phyloP scores from a whole-genome alignment of 2,888 invertebrate species.

The Dromius quadrimaculatus region DNA sequence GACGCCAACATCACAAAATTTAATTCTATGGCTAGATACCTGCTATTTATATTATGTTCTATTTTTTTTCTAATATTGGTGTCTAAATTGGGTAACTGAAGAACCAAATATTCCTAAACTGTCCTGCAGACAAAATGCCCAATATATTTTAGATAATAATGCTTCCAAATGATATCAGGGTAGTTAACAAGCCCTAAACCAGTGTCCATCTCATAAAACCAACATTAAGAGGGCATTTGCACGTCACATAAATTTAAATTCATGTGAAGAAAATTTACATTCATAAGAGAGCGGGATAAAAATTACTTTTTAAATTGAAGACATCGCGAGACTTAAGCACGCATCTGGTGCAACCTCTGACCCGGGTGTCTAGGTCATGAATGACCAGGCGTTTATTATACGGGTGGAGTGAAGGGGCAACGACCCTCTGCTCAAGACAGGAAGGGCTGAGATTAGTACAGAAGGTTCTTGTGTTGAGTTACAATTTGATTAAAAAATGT shows the following conservation, averaged over 20 bases:
- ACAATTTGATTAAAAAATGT: too few relatives aligned
- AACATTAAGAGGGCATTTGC: constrained; percentile 18
- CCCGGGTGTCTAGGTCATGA: constrained; percentile 50
- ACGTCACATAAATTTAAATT: constrained; percentile 25
- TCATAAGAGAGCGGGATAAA: constrained; percentile 29
- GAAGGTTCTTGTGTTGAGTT: too few relatives aligned
- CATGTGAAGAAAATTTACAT: constrained; percentile 21
- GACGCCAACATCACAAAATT: too few relatives aligned
- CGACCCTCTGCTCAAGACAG: constrained; percentile 36
- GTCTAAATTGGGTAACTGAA: too few relatives aligned
- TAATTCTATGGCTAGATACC: too few relatives aligned
- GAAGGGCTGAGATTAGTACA: not conserved
- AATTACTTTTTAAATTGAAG: constrained; percentile 38
- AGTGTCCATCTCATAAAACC: constrained; percentile 26
- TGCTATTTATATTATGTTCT: too few relatives aligned
- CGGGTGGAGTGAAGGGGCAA: constrained; percentile 19
- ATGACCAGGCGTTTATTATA: constrained; percentile 50
- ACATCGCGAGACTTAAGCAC: constrained; percentile 34
- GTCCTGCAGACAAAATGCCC: too few relatives aligned
- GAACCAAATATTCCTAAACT: too few relatives aligned
- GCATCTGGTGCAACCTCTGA: constrained; percentile 48
- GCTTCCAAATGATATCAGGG: too few relatives aligned
- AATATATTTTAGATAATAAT: too few relatives aligned
- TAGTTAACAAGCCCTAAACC: constrained; percentile 40
- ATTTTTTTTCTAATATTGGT: too few relatives aligned